Conservation (phyloP, 1,140 invertebrate species). For the Onthophagus taurus region DNA sequence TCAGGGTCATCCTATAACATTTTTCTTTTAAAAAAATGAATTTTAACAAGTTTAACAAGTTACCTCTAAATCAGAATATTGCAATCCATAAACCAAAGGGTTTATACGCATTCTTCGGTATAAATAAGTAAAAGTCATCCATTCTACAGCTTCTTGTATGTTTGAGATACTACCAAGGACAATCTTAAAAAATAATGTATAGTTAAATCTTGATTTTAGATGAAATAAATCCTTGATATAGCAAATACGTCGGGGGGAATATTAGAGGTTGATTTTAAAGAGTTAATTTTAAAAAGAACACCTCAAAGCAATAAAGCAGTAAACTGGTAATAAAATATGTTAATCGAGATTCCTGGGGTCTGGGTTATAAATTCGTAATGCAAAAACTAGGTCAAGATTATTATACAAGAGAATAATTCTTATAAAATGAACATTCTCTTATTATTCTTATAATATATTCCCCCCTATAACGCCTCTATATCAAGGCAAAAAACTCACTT, state of each 20-base stretch:
- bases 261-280: too few species aligned
- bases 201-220: too few species aligned
- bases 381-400: too few species aligned
- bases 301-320: too few species aligned
- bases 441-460: background rate
- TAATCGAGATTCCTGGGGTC: too few species aligned
- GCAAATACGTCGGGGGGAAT: too few species aligned
- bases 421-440: background rate
- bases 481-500: slow-evolving; percentile 48
- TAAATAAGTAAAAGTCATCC: slow-evolving; percentile 96
- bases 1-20: slow-evolving; percentile 17
- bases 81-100: slow-evolving; percentile 57
- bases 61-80: slow-evolving; percentile 21
- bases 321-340: too few species aligned
- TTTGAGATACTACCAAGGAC: slow-evolving; percentile 91
- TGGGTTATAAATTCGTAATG: too few species aligned
- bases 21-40: background rate
- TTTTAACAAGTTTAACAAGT: background rate
- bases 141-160: slow-evolving; percentile 91
- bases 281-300: too few species aligned
- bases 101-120: slow-evolving; percentile 91
- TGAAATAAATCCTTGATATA: too few species aligned
- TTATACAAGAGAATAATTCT: slow-evolving; percentile 12
- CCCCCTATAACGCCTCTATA: too few species aligned
- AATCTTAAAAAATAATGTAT: slow-evolving; percentile 48